A percentile compares a stretch with the other conserved stretches of the same genome.
Conservation (phyloP, 2,113 vertebrate species). For the Cyphomyrus plagiostoma region DNA sequence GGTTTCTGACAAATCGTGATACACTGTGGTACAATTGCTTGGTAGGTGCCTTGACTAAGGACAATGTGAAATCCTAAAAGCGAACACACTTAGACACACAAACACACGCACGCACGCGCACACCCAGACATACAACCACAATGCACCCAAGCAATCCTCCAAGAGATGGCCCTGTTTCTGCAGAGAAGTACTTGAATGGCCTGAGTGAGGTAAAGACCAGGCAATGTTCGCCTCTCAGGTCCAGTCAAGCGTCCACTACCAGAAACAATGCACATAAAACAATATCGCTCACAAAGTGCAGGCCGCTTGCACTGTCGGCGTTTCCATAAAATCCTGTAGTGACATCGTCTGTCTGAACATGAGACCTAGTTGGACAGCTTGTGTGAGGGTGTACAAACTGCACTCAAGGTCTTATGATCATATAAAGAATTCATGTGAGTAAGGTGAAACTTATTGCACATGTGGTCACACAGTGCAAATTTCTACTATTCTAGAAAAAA, state of each 20-base stretch:
- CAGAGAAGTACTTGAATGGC: slow-evolving; percentile 60
- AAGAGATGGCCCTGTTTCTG: slow-evolving; percentile 63
- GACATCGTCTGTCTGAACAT: slow-evolving; percentile 72
- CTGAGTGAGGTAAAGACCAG: slow-evolving; percentile 69
- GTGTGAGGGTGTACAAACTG: slow-evolving; percentile 94
- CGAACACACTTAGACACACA: slow-evolving; percentile 71
- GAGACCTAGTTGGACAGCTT: slow-evolving; percentile 79
- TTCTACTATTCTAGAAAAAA: slow-evolving; percentile 66
- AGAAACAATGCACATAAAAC: slow-evolving; percentile 74
- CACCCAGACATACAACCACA: slow-evolving; percentile 66
- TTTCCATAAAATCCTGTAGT: slow-evolving; percentile 72
- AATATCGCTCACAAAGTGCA: slow-evolving; percentile 77
- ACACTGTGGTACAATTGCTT: slow-evolving; percentile 59
- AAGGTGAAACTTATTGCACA: slow-evolving; percentile 53
- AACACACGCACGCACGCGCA: slow-evolving; percentile 52
- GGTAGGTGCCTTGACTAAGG: slow-evolving; percentile 64
- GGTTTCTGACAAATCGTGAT: slow-evolving; percentile 56
- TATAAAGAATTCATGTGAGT: slow-evolving; percentile 54
- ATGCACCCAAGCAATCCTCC: slow-evolving; percentile 66
- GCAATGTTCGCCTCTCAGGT: slow-evolving; percentile 67
- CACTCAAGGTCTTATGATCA: slow-evolving; percentile 79
- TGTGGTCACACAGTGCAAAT: slow-evolving; percentile 51
- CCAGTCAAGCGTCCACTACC: slow-evolving; percentile 63
- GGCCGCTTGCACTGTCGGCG: slow-evolving; percentile 90
- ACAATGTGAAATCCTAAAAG: slow-evolving; percentile 64